Evolutionary conservation across 1,140 invertebrate species (phyloP).

Genomic region (Octopus sinensis): DNA sequence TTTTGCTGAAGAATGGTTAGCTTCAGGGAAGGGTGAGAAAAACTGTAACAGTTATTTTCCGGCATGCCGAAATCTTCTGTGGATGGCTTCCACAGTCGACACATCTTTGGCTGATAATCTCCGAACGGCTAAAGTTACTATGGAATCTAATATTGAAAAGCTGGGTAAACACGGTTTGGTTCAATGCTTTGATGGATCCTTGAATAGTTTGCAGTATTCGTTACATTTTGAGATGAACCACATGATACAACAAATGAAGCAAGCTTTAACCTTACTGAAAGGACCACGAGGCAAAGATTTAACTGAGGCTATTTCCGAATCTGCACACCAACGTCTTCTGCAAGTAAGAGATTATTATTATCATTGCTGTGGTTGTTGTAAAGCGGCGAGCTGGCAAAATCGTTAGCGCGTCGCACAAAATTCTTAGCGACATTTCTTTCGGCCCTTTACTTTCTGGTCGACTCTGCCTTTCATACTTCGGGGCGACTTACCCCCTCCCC

Average conservation of each 20-base stretch:
- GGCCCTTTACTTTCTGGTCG: too few relatives aligned
- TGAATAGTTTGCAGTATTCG: conserved; percentile 66
- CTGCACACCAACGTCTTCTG: conserved; percentile 83
- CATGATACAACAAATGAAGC: conserved; percentile 81
- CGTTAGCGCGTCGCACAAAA: too few relatives aligned
- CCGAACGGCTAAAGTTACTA: conserved; percentile 66
- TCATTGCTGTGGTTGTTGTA: too few relatives aligned
- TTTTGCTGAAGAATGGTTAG: conserved; percentile 66
- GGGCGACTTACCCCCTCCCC: too few relatives aligned
- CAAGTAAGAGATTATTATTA: conserved; percentile 62
- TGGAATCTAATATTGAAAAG: conserved; percentile 79
- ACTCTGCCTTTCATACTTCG: too few relatives aligned
- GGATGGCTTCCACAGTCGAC: conserved; percentile 62
- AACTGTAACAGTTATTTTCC: conserved; percentile 60
- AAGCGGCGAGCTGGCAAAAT: too few relatives aligned
- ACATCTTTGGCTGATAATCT: conserved; percentile 65
- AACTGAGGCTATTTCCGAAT: conserved; percentile 71
- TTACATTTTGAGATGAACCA: conserved; percentile 79
- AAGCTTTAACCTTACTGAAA: conserved; percentile 81
- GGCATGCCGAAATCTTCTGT: conserved; percentile 63
- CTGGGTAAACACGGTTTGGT: conserved; percentile 84
- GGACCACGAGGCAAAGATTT: conserved; percentile 64
- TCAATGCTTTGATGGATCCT: conserved; percentile 62
- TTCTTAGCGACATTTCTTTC: too few relatives aligned
- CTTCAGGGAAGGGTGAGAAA: conserved; percentile 57